A percentile compares a stretch with the other conserved stretches of the same genome.
These are phyloP conservation scores for Drosophila pseudotalamancana DNA, from an alignment of 2,888 invertebrate genomes.

Conservation along the genomic window DNA sequence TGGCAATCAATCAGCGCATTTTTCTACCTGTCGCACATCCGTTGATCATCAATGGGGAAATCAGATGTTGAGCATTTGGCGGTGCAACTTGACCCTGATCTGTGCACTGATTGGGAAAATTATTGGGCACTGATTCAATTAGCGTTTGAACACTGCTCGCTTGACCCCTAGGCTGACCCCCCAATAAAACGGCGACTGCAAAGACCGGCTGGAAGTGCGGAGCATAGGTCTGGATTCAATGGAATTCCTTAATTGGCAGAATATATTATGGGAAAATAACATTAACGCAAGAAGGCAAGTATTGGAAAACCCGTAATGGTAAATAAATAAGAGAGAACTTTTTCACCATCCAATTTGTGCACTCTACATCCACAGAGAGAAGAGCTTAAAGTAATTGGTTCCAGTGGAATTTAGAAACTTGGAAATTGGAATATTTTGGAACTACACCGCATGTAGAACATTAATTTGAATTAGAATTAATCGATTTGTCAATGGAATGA, in stretches of 20 bases:
- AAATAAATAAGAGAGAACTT: too few species aligned
- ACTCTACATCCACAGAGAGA: too few species aligned
- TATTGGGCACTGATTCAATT: slow-evolving; percentile 40
- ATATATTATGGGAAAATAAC: too few species aligned
- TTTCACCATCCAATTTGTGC: too few species aligned
- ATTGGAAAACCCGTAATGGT: too few species aligned
- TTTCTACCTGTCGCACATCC: slow-evolving; percentile 45
- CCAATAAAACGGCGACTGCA: slow-evolving; percentile 19
- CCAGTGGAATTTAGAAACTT: neutral
- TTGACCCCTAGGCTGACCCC: slow-evolving; percentile 16
- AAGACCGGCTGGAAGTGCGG: too few species aligned
- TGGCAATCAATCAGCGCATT: slow-evolving; percentile 40
- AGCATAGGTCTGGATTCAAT: neutral
- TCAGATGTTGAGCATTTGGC: slow-evolving; percentile 18
- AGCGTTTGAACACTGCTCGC: slow-evolving; percentile 4
- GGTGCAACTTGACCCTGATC: slow-evolving; percentile 31
- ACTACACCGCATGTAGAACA: too few species aligned
- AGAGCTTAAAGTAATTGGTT: too few species aligned
- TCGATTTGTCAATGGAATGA: too few species aligned
- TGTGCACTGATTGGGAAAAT: slow-evolving; percentile 11
- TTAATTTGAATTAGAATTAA: too few species aligned
- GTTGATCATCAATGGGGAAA: slow-evolving; percentile 50
- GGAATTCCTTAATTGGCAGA: neutral
- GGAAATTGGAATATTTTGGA: neutral
- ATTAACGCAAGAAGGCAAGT: neutral